Evolutionary conservation across 2,797 vertebrate species (phyloP).

Genomic region (Chelon labrosus): DNA sequence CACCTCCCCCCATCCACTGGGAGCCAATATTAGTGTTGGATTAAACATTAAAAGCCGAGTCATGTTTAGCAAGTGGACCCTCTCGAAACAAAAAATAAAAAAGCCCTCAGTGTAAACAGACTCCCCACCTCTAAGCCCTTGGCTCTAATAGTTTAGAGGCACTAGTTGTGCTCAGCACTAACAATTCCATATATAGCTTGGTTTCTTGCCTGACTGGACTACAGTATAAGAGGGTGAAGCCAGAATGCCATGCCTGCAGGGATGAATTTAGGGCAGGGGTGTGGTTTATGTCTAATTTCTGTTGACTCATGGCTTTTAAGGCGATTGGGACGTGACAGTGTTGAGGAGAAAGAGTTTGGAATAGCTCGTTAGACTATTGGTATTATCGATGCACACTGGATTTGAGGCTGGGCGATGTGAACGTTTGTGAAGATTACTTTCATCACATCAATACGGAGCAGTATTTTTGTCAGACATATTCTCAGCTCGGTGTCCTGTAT

Average conservation of each 20-base stretch:
- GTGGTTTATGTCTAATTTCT: constrained; percentile 59
- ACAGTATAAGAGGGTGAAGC: constrained; percentile 43
- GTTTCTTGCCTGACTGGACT: constrained; percentile 47
- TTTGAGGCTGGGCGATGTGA: constrained; percentile 26
- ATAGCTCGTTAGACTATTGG: constrained; percentile 15
- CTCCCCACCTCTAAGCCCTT: constrained; percentile 38
- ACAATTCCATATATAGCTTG: constrained; percentile 79
- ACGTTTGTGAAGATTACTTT: constrained; percentile 31
- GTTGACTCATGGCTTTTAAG: constrained; percentile 68
- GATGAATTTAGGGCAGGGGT: constrained; percentile 60
- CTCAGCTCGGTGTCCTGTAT: constrained; percentile 1
- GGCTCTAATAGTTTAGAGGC: constrained; percentile 50
- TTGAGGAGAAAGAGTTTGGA: constrained; percentile 36
- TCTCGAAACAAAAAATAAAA: constrained; percentile 73
- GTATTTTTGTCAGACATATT: neutral
- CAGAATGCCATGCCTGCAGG: constrained; percentile 48
- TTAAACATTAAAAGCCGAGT: constrained; percentile 51
- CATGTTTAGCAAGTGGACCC: constrained; percentile 62
- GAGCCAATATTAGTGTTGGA: constrained; percentile 73
- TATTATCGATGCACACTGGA: constrained; percentile 22
- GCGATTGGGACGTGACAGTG: constrained; percentile 38
- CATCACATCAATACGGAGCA: constrained; percentile 3
- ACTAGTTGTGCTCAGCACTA: constrained; percentile 48
- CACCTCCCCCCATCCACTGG: constrained; percentile 12
- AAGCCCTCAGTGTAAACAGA: constrained; percentile 65